Conservation (phyloP, 2,888 invertebrate species). For the Orchesella flavescens region DNA sequence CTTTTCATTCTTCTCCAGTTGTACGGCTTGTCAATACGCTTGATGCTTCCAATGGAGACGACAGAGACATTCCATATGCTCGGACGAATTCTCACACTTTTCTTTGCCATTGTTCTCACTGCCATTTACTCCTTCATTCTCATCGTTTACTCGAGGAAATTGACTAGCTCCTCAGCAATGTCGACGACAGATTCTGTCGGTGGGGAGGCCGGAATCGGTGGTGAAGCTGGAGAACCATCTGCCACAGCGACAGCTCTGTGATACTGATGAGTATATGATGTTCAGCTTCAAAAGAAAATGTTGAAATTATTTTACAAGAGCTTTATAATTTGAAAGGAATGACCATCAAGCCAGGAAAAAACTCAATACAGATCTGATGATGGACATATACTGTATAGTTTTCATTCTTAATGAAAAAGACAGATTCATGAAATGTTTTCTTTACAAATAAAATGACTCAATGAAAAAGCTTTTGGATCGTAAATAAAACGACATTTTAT, state of each 20-base stretch:
- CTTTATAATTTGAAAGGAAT: not conserved
- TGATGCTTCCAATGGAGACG: constrained; percentile 49
- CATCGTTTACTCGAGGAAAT: constrained; percentile 51
- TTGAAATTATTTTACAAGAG: not conserved
- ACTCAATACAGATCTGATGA: too few species aligned
- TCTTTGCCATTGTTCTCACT: constrained; percentile 54
- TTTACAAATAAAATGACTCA: too few species aligned
- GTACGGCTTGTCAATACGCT: constrained; percentile 42
- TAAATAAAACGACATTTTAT: too few species aligned
- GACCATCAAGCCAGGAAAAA: too few species aligned
- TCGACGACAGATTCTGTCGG: not conserved
- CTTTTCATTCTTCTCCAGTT: constrained; percentile 50
- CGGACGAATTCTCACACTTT: constrained; percentile 56
- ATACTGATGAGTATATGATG: constrained; percentile 5
- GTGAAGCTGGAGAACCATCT: constrained; percentile 18
- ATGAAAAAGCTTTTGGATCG: too few species aligned
- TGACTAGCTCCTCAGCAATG: constrained; percentile 23
- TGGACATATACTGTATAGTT: too few species aligned
- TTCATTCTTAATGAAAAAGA: too few species aligned
- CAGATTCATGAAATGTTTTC: too few species aligned
- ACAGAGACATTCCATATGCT: constrained; percentile 48
- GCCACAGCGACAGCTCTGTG: constrained; percentile 51
- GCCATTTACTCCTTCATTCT: constrained; percentile 58
- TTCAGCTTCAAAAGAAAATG: too few species aligned
- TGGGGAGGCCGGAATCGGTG: constrained; percentile 11